Base-by-base conservation (phyloP, 2,797 vertebrate species). In the Neosalanx taihuensis region DNA sequence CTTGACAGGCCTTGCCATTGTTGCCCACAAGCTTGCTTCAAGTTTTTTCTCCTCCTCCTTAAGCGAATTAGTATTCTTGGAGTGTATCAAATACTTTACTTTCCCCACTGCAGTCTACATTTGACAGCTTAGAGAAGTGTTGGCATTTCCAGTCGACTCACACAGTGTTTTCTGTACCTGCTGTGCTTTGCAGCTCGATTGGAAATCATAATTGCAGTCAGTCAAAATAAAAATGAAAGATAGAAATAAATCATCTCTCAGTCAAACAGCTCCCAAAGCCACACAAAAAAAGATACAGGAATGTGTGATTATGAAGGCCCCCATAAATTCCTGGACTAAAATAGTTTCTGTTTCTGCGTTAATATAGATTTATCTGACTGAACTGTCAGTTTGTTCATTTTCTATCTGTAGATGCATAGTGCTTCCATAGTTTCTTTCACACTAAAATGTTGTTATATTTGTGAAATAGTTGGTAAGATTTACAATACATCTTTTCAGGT, bases 111-210 rank as follows among this genome's bases (percentile, higher is more conserved):
- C 37, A 72, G 51, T 77, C 37, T 41, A 62, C 41, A 69, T 68
- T 37, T 68, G 41, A 72, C 69, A 76, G 64, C 64, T 57, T 70
- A 66, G 60, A 70, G 57, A 70, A 58, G 51, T 70, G 20, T 37
- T 72, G 9, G 17, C 20, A 49, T 67, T 67, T 61, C 33, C 37
- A n/a, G 33, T 53, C 26, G 66, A 57, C 70, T 68, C 56, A n/a
- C n/a, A 46, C 35, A 56, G 3, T 59, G 58, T 12, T 49, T 26
- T 62, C 13, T 62, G 64, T 59, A 12, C 60, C 65, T 73, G 56
- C 51, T 67, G 65, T 61, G 20, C 13, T 37, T n/a, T 20, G 29
- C 2, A n/a, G 60, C 51, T 70, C 18, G 33, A 70, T 53, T 33
- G 33, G 17, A 73, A 72, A 67, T 71, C 17, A 6, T 72, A 72